Conservation (phyloP, 2,113 vertebrate species). For the Rallus limicola region DNA sequence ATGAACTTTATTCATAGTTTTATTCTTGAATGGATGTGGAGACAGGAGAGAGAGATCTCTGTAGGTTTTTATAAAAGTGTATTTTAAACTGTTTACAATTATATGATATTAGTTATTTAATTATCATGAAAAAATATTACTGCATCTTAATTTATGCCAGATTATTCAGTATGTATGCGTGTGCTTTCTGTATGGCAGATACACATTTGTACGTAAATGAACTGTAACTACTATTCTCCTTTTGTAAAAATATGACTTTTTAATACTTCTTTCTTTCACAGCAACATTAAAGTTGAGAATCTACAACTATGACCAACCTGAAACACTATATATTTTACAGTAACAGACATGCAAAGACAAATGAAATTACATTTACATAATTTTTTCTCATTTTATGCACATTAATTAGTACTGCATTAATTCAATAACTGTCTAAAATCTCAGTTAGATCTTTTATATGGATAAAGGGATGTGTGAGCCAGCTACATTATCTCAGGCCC, state of each 20-base stretch:
- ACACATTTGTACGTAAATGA: not conserved
- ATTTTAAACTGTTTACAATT: not conserved
- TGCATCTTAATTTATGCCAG: not conserved
- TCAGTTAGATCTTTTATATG: not conserved
- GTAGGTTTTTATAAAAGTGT: not conserved
- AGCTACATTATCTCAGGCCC: not conserved
- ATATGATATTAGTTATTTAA: not conserved
- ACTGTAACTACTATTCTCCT: not conserved
- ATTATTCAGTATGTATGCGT: not conserved
- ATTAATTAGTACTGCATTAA: not conserved
- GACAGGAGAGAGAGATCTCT: not conserved
- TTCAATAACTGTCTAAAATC: not conserved
- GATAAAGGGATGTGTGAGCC: not conserved
- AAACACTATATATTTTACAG: not conserved
- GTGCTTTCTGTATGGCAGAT: not conserved
- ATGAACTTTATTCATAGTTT: not conserved
- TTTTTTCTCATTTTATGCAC: not conserved
- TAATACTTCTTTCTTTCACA: not conserved
- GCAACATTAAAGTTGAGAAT: not conserved
- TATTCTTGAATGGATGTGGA: not conserved
- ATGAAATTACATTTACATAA: not conserved
- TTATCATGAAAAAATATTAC: not conserved
- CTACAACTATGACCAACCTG: not conserved
- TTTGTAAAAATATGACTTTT: not conserved
- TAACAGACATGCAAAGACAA: not conserved